These are phyloP conservation scores for Ellobius talpinus DNA, from an alignment of 2,113 vertebrate species.

Conservation along the genomic window DNA sequence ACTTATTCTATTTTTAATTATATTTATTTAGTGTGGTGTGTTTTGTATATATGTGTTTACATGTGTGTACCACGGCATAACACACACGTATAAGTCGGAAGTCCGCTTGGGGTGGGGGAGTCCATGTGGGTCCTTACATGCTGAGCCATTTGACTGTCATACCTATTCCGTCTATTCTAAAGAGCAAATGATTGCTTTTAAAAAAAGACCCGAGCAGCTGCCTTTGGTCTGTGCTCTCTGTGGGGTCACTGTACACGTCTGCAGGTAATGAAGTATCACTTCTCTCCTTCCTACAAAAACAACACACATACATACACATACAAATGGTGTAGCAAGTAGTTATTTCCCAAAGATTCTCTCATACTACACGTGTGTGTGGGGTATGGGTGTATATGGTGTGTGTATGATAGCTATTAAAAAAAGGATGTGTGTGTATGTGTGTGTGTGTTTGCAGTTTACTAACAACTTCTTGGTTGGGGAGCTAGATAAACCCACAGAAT, in stretches of 20 bases:
- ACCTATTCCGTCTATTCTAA: constrained; percentile 2
- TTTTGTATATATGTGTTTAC: background rate
- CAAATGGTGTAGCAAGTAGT: background rate
- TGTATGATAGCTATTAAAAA: background rate
- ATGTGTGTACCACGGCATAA: background rate
- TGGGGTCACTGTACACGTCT: background rate
- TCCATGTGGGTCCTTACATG: background rate
- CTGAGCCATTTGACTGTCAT: background rate
- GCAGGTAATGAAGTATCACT: background rate
- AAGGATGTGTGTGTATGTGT: background rate
- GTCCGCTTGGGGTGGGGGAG: background rate
- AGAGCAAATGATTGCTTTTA: background rate
- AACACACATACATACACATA: background rate
- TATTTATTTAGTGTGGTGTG: background rate
- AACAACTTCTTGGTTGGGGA: background rate
- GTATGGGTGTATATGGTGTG: background rate
- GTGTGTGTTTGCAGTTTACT: background rate
- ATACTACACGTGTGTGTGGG: background rate
- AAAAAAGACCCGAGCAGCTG: background rate
- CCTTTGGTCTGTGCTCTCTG: background rate
- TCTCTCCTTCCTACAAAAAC: background rate
- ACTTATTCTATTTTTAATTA: background rate
- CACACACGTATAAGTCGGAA: background rate
- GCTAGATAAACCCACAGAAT: background rate
- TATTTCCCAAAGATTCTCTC: constrained; percentile 34